Evolutionary conservation across 1,140 invertebrate genomes (phyloP), one percentile per base, ranked within the genome.

Genomic region (Anthonomus grandis): DNA sequence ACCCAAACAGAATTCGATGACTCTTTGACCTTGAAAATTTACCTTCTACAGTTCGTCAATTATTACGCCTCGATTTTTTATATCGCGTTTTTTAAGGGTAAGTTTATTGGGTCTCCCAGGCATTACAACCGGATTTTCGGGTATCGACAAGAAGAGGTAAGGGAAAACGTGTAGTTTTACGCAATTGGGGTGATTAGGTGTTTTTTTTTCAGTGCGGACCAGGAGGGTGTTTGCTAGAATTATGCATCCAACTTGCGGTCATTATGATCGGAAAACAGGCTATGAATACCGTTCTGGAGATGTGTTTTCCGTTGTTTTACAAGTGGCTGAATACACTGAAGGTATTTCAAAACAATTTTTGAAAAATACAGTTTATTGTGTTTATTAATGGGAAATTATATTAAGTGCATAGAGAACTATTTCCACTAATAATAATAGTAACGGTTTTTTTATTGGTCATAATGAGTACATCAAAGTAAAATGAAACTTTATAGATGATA

Each of bases 51-150:
- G 78, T 98, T 98, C 78, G 91, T 98, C 24, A 99, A 99, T 75
- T 98, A 97, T 74, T 98, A 98, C 75, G 91, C 95, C 17, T 96
- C 94, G 1, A 95, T 98, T 71, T 96, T 98, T 79, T 99, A 99
- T 70, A 95, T 99, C 66, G 96, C 95, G 0, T 98, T 98, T 77
- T 89, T 97, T 64, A 98, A 98, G 74, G 95, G 95, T 36, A 95
- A 91, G 74, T 89, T 91, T 64, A 80, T 91, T n/a, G 91, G 91
- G 0, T 85, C 87, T 69, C 91, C 91, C 0, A 86, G 85, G 4
- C 76, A 84, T 24, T 93, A 93, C 64, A 88, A 85, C 53, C 77
- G 82, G 18, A 76, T 93, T 12, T 85, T 92, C 65, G 80, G 82
- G 1, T 86, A 82, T 64, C 79, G 91, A 42, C 90, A 93, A 75